A percentile compares a stretch with the other conserved stretches of the same genome.
These are phyloP conservation scores for Agriopis leucophaearia DNA, from an alignment of 2,888 invertebrate species.

Conservation along the genomic window DNA sequence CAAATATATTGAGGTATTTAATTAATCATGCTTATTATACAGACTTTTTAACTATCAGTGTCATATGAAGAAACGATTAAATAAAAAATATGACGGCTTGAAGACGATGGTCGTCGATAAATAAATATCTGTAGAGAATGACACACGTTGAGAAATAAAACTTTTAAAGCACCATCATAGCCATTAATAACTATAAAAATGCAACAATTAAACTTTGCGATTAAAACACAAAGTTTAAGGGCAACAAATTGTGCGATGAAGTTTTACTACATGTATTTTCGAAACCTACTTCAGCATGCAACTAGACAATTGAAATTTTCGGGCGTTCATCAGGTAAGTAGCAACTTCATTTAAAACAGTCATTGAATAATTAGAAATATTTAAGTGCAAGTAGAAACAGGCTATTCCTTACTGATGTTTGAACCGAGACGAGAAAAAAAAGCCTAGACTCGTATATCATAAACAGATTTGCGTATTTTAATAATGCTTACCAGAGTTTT, in stretches of 20 bases:
- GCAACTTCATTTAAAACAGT: neutral
- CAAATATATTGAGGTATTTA: slow-evolving; percentile 31
- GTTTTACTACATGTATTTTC: slow-evolving; percentile 20
- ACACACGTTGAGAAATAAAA: slow-evolving; percentile 17
- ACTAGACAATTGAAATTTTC: slow-evolving; percentile 14
- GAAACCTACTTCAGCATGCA: slow-evolving; percentile 11
- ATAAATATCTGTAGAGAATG: slow-evolving; percentile 14
- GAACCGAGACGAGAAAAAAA: neutral
- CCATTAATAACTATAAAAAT: slow-evolving; percentile 9
- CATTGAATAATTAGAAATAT: slow-evolving; percentile 10
- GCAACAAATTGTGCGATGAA: slow-evolving; percentile 22
- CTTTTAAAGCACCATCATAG: slow-evolving; percentile 8
- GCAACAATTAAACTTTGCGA: slow-evolving; percentile 20
- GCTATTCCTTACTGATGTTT: neutral
- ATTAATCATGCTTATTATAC: slow-evolving; percentile 23
- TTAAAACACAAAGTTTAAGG: slow-evolving; percentile 32
- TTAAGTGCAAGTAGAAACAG: neutral
- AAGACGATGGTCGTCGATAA: slow-evolving; percentile 15
- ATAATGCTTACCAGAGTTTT: too few species aligned
- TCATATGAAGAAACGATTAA: slow-evolving; percentile 24
- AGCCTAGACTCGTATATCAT: neutral
- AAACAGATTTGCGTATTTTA: neutral
- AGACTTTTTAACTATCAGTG: slow-evolving; percentile 27
- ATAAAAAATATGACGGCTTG: slow-evolving; percentile 25
- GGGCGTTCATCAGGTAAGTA: neutral